Evolutionary conservation across 2,113 vertebrate genomes (phyloP).

Genomic region (Phalacrocorax brasilianus): DNA sequence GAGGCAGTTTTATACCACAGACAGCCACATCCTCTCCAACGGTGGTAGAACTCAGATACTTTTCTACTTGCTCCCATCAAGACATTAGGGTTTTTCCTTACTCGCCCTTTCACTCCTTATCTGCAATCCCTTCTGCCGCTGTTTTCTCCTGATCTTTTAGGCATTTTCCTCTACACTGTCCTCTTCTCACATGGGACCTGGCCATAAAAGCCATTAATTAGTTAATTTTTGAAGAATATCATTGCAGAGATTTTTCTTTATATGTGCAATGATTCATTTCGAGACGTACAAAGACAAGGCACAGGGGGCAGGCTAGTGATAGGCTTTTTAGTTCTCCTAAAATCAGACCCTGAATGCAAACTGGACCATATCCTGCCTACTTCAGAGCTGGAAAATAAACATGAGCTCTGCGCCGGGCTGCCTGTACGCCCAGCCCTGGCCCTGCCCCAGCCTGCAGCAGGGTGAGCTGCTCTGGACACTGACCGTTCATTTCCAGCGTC

Average conservation of each 20-base stretch:
- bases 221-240: background rate
- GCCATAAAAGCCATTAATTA: background rate
- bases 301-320: background rate
- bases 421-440: background rate
- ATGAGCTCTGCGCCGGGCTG: background rate
- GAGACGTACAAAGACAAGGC: background rate
- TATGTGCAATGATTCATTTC: background rate
- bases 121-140: background rate
- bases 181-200: background rate
- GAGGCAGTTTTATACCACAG: background rate
- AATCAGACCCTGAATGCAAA: background rate
- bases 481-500: background rate
- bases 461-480: background rate
- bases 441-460: background rate
- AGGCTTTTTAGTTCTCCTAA: background rate
- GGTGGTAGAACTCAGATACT: background rate
- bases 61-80: background rate
- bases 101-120: background rate
- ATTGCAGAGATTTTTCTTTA: background rate
- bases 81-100: background rate
- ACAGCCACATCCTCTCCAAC: background rate
- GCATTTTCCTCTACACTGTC: background rate
- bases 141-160: background rate
- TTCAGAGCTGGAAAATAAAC: background rate
- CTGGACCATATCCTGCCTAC: background rate